phyloP scores from a whole-genome alignment of 2,888 invertebrate genomes.

The Drosophila acutilabella region DNA sequence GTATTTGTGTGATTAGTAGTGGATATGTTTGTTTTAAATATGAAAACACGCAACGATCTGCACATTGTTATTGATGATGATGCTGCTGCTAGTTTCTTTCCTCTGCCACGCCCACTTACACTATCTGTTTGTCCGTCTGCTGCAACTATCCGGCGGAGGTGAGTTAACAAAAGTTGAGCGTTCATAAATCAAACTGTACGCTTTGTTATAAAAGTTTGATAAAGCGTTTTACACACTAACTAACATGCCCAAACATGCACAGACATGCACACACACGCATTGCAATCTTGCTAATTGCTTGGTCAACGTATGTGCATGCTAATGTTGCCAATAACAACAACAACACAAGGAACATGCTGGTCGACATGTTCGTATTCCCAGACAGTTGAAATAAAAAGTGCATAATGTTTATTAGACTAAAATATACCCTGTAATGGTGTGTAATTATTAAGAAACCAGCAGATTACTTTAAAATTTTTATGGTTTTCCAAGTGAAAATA shows the following conservation, averaged over 20 bases:
- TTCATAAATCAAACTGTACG: conserved; percentile 74
- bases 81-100: conserved; percentile 33
- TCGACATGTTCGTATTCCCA: conserved; percentile 4
- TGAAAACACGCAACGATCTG: conserved; percentile 61
- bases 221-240: conserved; percentile 73
- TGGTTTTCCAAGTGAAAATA: too few species aligned
- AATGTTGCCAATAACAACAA: conserved; percentile 47
- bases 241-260: conserved; percentile 39
- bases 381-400: conserved; percentile 4
- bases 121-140: not conserved
- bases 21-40: conserved; percentile 73
- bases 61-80: conserved; percentile 72
- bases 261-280: conserved; percentile 35
- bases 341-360: conserved; percentile 11
- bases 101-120: conserved; percentile 2
- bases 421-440: not conserved
- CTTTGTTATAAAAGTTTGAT: conserved; percentile 79
- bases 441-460: too few species aligned
- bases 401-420: not conserved
- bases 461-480: too few species aligned
- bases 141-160: conserved; percentile 46
- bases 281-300: conserved; percentile 80
- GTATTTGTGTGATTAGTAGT: conserved; percentile 67
- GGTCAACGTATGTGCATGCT: conserved; percentile 65
- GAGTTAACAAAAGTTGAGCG: conserved; percentile 75